Conservation (phyloP, 1,140 invertebrate species). For the Trichoplusia ni region DNA sequence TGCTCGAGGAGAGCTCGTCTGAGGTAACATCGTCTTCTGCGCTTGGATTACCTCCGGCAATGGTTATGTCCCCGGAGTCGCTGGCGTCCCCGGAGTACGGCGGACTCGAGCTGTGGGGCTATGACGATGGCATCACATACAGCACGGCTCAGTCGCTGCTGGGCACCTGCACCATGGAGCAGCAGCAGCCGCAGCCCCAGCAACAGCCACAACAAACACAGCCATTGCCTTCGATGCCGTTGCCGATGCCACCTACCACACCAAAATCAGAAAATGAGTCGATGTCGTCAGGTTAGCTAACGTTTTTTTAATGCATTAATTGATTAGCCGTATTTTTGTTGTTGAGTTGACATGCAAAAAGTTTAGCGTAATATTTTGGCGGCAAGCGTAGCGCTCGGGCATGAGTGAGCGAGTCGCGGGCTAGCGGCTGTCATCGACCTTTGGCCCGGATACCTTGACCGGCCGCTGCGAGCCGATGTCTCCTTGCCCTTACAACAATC, state of each 20-base stretch:
- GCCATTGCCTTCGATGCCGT: slow-evolving; percentile 68
- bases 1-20: slow-evolving; percentile 87
- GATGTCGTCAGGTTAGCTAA: slow-evolving; percentile 77
- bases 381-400: slow-evolving; percentile 49
- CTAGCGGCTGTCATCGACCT: slow-evolving; percentile 78
- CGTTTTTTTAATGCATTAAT: not conserved
- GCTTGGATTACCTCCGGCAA: slow-evolving; percentile 82
- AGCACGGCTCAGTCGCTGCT: slow-evolving; percentile 64
- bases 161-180: slow-evolving; percentile 66
- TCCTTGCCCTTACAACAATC: slow-evolving; percentile 61
- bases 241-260: slow-evolving; percentile 77
- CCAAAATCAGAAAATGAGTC: slow-evolving; percentile 81
- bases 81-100: slow-evolving; percentile 86
- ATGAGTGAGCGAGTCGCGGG: slow-evolving; percentile 38
- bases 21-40: slow-evolving; percentile 89
- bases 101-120: slow-evolving; percentile 92
- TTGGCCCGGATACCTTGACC: slow-evolving; percentile 80
- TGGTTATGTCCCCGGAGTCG: slow-evolving; percentile 86
- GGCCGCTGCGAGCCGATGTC: slow-evolving; percentile 66
- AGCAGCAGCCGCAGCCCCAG: slow-evolving; percentile 52
- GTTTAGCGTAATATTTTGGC: slow-evolving; percentile 50
- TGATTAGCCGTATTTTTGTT: slow-evolving; percentile 21
- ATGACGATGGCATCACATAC: slow-evolving; percentile 78
- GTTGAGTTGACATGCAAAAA: slow-evolving; percentile 25
- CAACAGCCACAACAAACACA: slow-evolving; percentile 48